phyloP scores from a whole-genome alignment of 2,797 vertebrate genomes.

The Peromyscus eremicus region DNA sequence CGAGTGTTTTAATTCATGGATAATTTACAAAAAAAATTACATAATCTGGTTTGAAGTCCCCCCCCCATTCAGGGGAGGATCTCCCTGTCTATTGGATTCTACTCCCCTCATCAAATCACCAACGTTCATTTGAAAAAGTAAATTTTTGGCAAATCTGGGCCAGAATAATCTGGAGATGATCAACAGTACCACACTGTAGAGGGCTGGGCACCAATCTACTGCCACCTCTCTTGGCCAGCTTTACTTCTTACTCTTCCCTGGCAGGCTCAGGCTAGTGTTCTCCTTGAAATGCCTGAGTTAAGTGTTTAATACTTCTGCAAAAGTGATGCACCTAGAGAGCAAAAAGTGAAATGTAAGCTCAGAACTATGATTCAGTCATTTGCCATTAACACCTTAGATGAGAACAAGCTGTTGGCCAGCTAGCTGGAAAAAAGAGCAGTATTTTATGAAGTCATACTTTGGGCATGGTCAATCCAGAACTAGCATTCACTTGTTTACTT shows the following conservation, averaged over 20 bases:
- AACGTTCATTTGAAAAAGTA: background rate
- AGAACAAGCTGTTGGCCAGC: background rate
- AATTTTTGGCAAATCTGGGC: background rate
- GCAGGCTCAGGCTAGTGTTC: background rate
- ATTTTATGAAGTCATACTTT: background rate
- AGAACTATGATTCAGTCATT: conserved; percentile 43
- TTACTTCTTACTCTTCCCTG: background rate
- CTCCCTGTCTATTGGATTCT: background rate
- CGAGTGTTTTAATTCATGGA: background rate
- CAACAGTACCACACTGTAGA: background rate
- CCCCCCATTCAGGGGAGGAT: background rate
- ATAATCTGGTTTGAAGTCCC: background rate
- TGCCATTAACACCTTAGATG: conserved; percentile 33
- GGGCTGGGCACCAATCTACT: background rate
- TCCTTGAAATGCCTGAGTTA: conserved; percentile 36
- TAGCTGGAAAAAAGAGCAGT: background rate
- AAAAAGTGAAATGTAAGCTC: background rate
- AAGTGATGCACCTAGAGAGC: background rate
- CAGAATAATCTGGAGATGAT: background rate
- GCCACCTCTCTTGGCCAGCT: background rate
- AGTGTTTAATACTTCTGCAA: conserved; percentile 38
- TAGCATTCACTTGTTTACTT: background rate
- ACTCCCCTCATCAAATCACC: background rate
- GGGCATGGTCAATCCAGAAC: background rate
- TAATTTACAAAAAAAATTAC: conserved; percentile 20